Conservation (phyloP, 2,113 vertebrate genomes). For the Callithrix jacchus region DNA sequence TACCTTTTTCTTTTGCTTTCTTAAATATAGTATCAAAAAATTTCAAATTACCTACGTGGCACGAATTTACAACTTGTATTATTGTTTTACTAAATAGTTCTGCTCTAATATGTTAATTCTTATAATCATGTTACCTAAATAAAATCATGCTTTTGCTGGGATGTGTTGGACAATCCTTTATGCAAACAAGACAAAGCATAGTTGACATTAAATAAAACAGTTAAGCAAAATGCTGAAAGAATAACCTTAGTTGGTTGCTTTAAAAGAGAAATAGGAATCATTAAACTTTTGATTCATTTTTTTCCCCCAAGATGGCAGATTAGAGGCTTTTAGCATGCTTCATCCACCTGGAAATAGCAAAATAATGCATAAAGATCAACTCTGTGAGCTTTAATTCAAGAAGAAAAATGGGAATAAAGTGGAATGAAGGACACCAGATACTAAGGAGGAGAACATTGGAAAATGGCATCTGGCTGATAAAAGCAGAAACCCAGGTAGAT, state of each 20-base stretch:
- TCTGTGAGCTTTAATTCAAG: too few relatives aligned
- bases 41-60: neutral
- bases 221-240: neutral
- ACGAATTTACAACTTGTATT: neutral
- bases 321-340: too few relatives aligned
- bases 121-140: neutral
- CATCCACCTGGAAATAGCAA: too few relatives aligned
- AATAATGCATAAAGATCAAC: too few relatives aligned
- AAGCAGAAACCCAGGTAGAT: too few relatives aligned
- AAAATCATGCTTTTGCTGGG: neutral
- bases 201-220: neutral
- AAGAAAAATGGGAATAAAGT: too few relatives aligned
- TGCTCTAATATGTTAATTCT: neutral
- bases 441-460: too few relatives aligned
- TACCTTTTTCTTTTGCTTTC: neutral
- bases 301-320: too few relatives aligned
- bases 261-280: neutral
- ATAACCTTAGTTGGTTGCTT: neutral
- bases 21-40: neutral
- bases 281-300: neutral
- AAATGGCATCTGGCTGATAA: too few relatives aligned
- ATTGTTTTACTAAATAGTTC: neutral
- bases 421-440: too few relatives aligned
- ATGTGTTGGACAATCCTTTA: neutral
- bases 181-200: slow-evolving; percentile 18